Evolutionary conservation across 2,113 vertebrate genomes (phyloP), one percentile per base, ranked within the genome.

Genomic region (Channa maculata): DNA sequence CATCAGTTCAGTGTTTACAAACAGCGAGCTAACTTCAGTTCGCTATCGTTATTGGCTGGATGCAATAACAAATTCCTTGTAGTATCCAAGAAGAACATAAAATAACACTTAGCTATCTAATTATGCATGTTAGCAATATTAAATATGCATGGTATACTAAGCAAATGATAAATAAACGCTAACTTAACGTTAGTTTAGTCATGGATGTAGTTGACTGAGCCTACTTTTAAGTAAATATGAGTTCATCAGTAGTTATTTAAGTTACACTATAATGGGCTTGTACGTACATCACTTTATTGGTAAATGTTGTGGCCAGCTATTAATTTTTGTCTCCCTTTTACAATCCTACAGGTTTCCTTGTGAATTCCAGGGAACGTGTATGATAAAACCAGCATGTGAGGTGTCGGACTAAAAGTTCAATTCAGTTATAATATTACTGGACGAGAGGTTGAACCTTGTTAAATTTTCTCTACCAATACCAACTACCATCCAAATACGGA

Each of bases 331-430:
- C 5, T 65, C 54, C 7, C 8, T 53, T 51, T n/a, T 46, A 3
- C 77, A 6, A 88, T 57, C 85, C 67, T 44, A 74, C 83, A 93
- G 92, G 82, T 80, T 77, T 77, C 68, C 60, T 71, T 76, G 70
- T 61, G 59, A 75, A 70, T 65, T 36, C 38, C 39, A 1, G 43
- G 45, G 78, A 73, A 52, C 55, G 84, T 73, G 74, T 46, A 70
- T 78, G 65, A 66, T 46, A 52, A 24, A 64, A 55, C 65, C 62
- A 46, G 57, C 10, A 68, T 62, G 63, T 43, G 58, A 79, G 81
- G 37, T 82, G 51, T 60, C n/a, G 59, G 55, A 79, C 6, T 41
- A 4, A 1, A 8, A 68, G 8, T 54, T 54, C 4, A 60, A 13
- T n/a, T 43, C 41, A 43, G 36, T 8, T 37, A 3, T 41, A 61